These are phyloP conservation scores for Yponomeuta evonymella DNA, from an alignment of 2,888 invertebrate species.

Conservation along the genomic window DNA sequence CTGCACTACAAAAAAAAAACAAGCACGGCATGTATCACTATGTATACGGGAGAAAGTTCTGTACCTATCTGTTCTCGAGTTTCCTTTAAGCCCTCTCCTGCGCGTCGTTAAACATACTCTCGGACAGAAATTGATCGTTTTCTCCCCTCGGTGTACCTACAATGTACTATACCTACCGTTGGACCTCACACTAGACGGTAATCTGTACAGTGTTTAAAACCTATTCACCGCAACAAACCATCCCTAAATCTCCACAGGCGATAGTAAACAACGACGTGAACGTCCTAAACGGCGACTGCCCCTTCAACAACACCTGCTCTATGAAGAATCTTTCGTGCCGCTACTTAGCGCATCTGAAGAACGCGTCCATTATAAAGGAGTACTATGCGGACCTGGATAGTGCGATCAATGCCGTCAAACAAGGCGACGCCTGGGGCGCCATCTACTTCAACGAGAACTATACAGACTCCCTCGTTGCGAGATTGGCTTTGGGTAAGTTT, in stretches of 20 bases:
- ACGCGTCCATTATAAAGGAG: conserved; percentile 80
- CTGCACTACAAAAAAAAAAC: no score
- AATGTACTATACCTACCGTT: no score
- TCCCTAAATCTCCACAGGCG: conserved; percentile 40
- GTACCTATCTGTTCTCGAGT: no score
- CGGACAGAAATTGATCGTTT: no score
- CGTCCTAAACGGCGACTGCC: conserved; percentile 67
- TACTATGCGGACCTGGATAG: conserved; percentile 79
- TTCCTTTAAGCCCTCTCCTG: no score
- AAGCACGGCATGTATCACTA: no score
- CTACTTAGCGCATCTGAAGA: conserved; percentile 84
- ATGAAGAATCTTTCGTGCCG: conserved; percentile 86
- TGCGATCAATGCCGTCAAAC: conserved; percentile 83
- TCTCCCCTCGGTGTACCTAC: no score
- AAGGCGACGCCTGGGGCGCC: conserved; percentile 92
- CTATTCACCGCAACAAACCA: no score
- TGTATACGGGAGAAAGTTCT: no score
- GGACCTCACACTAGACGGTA: no score
- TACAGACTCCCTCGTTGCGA: conserved; percentile 88
- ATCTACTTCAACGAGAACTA: conserved; percentile 93
- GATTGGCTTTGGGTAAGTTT: conserved; percentile 81
- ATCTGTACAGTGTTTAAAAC: no score
- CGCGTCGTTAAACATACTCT: no score
- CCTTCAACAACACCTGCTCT: conserved; percentile 78
- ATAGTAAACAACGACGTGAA: conserved; percentile 66